A percentile compares a stretch with the other conserved stretches of the same genome.
These are phyloP conservation scores for Urocynchramus pylzowi DNA, from an alignment of 2,113 vertebrate species.

Conservation along the genomic window DNA sequence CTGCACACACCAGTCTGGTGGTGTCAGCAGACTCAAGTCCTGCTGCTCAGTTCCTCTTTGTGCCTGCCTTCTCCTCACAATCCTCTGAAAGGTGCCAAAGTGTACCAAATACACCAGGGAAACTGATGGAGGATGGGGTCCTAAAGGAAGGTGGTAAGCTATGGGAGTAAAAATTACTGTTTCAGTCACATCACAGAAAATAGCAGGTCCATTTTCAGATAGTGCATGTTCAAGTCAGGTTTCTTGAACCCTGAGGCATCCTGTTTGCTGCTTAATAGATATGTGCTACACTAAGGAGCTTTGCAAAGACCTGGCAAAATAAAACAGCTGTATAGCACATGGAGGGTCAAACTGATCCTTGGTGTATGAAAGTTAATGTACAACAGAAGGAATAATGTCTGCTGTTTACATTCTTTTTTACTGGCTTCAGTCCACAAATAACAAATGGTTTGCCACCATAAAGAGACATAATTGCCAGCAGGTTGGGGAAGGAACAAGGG, in stretches of 20 bases:
- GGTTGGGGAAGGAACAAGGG: background rate
- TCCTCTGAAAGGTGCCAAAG: background rate
- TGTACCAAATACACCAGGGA: background rate
- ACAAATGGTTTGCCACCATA: background rate
- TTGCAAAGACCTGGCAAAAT: background rate
- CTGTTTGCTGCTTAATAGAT: background rate
- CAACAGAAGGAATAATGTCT: background rate
- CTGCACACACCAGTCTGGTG: rapidly evolving
- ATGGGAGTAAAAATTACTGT: background rate
- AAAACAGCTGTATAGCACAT: background rate
- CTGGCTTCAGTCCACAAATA: background rate
- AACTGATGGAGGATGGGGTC: rapidly evolving
- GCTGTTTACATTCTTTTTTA: background rate
- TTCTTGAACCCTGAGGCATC: background rate
- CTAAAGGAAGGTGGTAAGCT: background rate
- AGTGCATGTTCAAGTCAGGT: background rate
- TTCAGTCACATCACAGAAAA: background rate
- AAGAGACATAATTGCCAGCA: background rate
- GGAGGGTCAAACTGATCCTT: background rate
- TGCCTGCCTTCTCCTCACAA: background rate
- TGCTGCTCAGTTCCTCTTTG: background rate
- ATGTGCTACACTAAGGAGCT: background rate
- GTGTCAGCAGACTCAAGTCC: background rate
- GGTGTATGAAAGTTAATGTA: background rate
- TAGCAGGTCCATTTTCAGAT: background rate